A percentile compares a stretch with the other conserved stretches of the same genome.
Conservation (phyloP, 2,113 vertebrate genomes). For the Tachuris rubrigastra region DNA sequence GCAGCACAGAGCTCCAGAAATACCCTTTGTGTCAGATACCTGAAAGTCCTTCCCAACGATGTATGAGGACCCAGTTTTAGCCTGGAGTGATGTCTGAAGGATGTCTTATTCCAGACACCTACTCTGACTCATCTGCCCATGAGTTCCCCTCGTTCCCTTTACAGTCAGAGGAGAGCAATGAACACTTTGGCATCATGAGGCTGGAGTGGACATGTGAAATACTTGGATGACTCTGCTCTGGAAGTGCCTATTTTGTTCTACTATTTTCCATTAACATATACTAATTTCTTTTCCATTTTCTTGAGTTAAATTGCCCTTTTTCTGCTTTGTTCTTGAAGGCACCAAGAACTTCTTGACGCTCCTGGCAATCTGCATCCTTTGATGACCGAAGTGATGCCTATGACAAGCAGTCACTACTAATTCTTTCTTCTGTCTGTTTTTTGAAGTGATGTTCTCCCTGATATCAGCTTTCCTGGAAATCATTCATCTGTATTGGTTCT, state of each 20-base stretch:
- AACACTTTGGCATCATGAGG: not conserved
- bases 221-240: not conserved
- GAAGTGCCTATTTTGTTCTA: not conserved
- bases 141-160: not conserved
- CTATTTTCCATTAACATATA: not conserved
- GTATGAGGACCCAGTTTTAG: not conserved
- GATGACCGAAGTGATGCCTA: not conserved
- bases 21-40: not conserved
- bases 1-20: not conserved
- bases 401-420: not conserved
- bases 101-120: conserved; percentile 42
- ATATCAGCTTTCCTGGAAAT: not conserved
- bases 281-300: not conserved
- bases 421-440: not conserved
- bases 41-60: not conserved
- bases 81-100: conserved; percentile 14
- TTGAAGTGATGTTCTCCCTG: not conserved
- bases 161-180: not conserved
- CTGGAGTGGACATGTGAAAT: not conserved
- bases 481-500: not conserved
- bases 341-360: not conserved
- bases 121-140: conserved; percentile 12
- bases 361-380: not conserved
- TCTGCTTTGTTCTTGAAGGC: not conserved
- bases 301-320: not conserved